Base-by-base conservation (phyloP, 2,113 vertebrate species). In the Planiliza haematocheilus region DNA sequence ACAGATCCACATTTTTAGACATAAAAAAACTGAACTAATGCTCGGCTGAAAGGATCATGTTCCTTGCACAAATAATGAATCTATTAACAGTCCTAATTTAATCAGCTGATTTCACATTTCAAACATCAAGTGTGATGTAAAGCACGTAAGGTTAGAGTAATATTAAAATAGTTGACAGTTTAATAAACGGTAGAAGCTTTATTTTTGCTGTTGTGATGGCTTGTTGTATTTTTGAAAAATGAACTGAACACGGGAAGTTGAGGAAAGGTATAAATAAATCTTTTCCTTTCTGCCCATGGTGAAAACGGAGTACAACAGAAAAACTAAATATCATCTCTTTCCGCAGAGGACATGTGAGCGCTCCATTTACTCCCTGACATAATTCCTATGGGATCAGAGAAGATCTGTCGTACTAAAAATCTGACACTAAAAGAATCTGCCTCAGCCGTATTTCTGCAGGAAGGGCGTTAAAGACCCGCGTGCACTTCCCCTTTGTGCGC, bases 361-460 rank as follows among this genome's bases (percentile, higher is more conserved):
- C 63, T 55, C 24, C 46, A 20, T 66, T 72, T 73, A 38, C 48
- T 43, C 18, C 37, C 20, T 58, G 17, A 58, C 39, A 30, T 61
- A 43, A 42, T 51, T 76, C 62, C 65, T 10, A 4, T 9, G 30
- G 62, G 78, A 87, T 68, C 42, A 66, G 64, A 61, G n/a, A 57
- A 41, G 60, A 79, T 56, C 38, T 56, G 50, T 74, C 0, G 7
- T 36, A 52, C 20, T 56, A 34, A 74, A 30, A 70, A 77, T 37
- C 14, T 16, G 4, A 46, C 63, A 58, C 18, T 64, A 11, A 64
- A 64, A 82, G 21, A 68, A 45, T 77, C 16, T 50, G 61, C 50
- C 68, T 53, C 36, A 66, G 53, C 82, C 24, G 18, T 78, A 41
- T 85, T 81, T 84, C 50, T 86, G 65, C 55, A 21, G 37, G 43